Conservation (phyloP, 2,797 vertebrate genomes). For the Emydoidea blandingii region DNA sequence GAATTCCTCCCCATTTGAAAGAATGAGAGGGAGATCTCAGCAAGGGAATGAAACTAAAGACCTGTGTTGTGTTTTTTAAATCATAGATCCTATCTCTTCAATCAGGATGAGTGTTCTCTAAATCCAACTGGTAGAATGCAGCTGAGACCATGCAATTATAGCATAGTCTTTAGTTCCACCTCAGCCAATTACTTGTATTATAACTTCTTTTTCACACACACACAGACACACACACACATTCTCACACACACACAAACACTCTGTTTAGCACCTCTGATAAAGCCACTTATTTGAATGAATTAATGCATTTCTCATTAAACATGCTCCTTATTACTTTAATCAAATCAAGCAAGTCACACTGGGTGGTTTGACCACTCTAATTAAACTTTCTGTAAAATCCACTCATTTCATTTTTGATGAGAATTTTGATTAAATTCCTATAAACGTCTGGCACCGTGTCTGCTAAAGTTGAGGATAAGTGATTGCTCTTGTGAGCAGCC, state of each 20-base stretch:
- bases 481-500: not conserved
- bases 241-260: constrained; percentile 13
- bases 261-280: constrained; percentile 69
- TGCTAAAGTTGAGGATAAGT: constrained; percentile 41
- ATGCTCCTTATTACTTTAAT: constrained; percentile 71
- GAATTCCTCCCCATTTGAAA: not conserved
- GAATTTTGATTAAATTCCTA: constrained; percentile 73
- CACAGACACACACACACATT: constrained; percentile 48
- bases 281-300: constrained; percentile 73
- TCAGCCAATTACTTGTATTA: constrained; percentile 54
- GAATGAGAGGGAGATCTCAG: not conserved
- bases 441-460: constrained; percentile 29
- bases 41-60: not conserved
- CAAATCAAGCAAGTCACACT: constrained; percentile 70
- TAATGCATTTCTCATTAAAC: constrained; percentile 74
- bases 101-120: not conserved
- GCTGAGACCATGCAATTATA: constrained; percentile 52
- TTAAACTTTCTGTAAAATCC: constrained; percentile 71
- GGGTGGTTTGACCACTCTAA: constrained; percentile 72
- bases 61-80: not conserved
- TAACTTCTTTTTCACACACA: constrained; percentile 28
- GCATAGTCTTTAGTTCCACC: constrained; percentile 50
- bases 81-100: not conserved
- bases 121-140: constrained; percentile 35
- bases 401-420: constrained; percentile 69